phyloP scores from a whole-genome alignment of 2,797 vertebrate species.

The Sciurus carolinensis region DNA sequence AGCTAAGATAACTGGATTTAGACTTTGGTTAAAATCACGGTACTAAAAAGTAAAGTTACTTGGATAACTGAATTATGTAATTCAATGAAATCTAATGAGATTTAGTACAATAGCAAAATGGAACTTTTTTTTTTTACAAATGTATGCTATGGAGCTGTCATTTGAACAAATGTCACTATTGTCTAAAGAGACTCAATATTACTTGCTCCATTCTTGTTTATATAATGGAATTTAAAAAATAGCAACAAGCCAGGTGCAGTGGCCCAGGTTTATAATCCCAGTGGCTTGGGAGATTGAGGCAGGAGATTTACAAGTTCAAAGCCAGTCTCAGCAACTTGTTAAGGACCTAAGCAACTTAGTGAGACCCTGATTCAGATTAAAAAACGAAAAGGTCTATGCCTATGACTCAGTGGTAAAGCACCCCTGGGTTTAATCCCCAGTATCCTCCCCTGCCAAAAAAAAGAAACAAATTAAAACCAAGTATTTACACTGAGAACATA shows the following conservation, averaged over 20 bases:
- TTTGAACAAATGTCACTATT: neutral
- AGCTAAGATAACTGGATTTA: neutral
- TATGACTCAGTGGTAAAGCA: too few relatives aligned
- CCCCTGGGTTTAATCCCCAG: too few relatives aligned
- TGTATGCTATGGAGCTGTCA: neutral
- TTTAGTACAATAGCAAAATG: constrained; percentile 53
- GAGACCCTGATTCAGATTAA: too few relatives aligned
- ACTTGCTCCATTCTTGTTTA: neutral
- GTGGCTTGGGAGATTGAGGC: too few relatives aligned
- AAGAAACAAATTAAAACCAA: too few relatives aligned
- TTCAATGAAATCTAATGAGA: constrained; percentile 54
- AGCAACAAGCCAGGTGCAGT: neutral
- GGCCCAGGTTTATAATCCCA: too few relatives aligned
- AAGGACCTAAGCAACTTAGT: too few relatives aligned
- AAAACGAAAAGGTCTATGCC: too few relatives aligned
- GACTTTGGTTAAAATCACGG: constrained; percentile 4
- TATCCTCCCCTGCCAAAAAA: too few relatives aligned
- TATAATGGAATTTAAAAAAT: neutral
- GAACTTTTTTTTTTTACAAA: neutral
- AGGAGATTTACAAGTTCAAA: too few relatives aligned
- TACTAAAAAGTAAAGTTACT: neutral
- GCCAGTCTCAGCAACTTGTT: too few relatives aligned
- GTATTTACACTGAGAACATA: neutral
- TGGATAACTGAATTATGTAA: neutral
- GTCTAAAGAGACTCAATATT: neutral